Conservation (phyloP, 2,888 invertebrate species). For the Muschampia plurimacula region DNA sequence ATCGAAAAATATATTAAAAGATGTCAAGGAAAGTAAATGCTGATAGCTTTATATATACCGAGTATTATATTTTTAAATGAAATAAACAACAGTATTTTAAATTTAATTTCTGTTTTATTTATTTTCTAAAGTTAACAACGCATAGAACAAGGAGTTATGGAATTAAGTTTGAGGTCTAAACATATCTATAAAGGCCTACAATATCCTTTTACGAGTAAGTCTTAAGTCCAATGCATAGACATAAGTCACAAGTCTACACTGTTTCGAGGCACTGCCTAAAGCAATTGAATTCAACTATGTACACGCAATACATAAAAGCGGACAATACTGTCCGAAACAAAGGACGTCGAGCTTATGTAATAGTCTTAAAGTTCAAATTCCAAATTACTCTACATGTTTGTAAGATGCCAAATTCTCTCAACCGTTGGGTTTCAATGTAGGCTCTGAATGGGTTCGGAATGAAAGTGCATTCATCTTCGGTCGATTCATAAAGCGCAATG, state of each 20-base stretch:
- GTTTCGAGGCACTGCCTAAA: constrained; percentile 25
- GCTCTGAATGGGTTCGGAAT: constrained; percentile 44
- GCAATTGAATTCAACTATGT: constrained; percentile 37
- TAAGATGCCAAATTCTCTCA: constrained; percentile 28
- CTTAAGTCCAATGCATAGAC: constrained; percentile 20
- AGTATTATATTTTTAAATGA: constrained; percentile 21
- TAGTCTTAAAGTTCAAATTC: constrained; percentile 11
- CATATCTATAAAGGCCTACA: not conserved
- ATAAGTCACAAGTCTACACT: constrained; percentile 30
- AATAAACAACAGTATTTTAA: constrained; percentile 28
- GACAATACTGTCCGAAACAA: not conserved
- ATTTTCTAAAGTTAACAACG: not conserved
- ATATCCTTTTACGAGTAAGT: not conserved
- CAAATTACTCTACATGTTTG: constrained; percentile 4
- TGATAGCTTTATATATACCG: constrained; percentile 36
- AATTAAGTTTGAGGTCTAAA: not conserved
- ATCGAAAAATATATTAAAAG: constrained; percentile 71
- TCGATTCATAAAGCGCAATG: constrained; percentile 54
- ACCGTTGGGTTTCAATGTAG: constrained; percentile 29
- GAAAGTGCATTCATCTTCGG: constrained; percentile 47
- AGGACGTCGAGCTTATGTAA: constrained; percentile 12
- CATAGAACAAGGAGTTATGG: not conserved
- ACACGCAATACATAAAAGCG: constrained; percentile 17
- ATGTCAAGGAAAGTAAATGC: constrained; percentile 82
- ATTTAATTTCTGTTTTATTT: constrained; percentile 30